Evolutionary conservation across 2,113 vertebrate genomes (phyloP).

Genomic region (Microtus oregoni): DNA sequence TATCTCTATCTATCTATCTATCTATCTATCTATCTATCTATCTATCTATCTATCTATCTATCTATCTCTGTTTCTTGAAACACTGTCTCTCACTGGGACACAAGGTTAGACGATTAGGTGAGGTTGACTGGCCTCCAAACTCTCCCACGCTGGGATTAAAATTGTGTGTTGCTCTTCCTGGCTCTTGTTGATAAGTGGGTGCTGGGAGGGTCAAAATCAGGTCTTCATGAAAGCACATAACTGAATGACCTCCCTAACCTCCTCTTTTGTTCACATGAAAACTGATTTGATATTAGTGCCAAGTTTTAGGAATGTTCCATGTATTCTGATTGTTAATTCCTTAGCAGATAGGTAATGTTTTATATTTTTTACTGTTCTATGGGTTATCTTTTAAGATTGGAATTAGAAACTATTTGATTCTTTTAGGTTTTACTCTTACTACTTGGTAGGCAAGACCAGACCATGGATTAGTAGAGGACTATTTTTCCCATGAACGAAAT

Average conservation of each 20-base stretch:
- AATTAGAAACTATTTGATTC: neutral
- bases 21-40: no score
- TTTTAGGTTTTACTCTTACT: constrained; percentile 1
- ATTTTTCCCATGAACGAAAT: neutral
- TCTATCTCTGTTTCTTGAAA: neutral
- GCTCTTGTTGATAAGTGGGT: neutral
- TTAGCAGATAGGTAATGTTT: neutral
- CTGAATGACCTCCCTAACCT: no score
- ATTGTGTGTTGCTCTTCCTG: neutral
- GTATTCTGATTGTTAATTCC: neutral
- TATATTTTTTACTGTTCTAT: neutral
- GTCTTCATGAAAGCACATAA: neutral
- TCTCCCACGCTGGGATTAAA: neutral
- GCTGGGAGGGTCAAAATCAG: neutral
- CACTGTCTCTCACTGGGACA: neutral
- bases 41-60: no score
- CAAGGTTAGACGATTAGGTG: neutral
- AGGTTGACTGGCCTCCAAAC: neutral
- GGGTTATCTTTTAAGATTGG: neutral
- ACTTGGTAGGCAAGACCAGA: constrained; percentile 19
- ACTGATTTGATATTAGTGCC: neutral
- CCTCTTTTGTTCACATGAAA: neutral
- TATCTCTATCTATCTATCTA: no score
- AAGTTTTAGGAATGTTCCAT: neutral
- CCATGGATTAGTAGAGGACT: neutral